Evolutionary conservation across 2,888 invertebrate genomes (phyloP), one percentile per base, ranked within the genome.

Genomic region (Aquatica leii): DNA sequence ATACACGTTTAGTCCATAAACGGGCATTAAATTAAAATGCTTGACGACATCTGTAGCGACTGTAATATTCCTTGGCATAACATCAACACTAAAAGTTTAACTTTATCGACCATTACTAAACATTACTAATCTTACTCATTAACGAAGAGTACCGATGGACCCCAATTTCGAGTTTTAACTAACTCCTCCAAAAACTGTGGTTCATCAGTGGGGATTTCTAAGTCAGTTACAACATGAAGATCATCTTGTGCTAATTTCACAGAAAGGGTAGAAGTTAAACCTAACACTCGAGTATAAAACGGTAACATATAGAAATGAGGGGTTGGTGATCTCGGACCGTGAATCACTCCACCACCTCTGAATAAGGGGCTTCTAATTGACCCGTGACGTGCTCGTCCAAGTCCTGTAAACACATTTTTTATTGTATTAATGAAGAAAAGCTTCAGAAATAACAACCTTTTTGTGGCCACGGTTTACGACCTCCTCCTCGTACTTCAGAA

Each of bases 221-320:
- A 84, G 75, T 90, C 86, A 68, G 93, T 89, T 0, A 99, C 93
- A 67, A 99, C 84, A 80, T 97, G 96, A 40, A 99, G 82, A 82
- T 98, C 97, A 82, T 98, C 95, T 85, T 97, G 98, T 0, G 95
- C 95, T 64, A 96, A 85, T 83, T 99, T 99, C 0, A 94, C 86
- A 0, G 98, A 94, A 41, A 98, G 82, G 0, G 92, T 90, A 6
- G 92, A 86, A 9, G 90, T 90, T 5, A 99, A 84, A 0, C 98
- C 98, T 59, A 86, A 78, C 0, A 97, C 82, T 70, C 98, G 84
- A 3, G 85, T 80, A 69, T 86, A 86, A 77, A 91, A 92, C 0
- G 95, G 93, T 49, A 98, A 80, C 97, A 99, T 98, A 78, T 90
- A 98, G n/a, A 97, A 99, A 79, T 93, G 91, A 0, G 94, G 88